Evolutionary conservation across 1,140 invertebrate species (phyloP).

Genomic region (Frieseomelitta varia): DNA sequence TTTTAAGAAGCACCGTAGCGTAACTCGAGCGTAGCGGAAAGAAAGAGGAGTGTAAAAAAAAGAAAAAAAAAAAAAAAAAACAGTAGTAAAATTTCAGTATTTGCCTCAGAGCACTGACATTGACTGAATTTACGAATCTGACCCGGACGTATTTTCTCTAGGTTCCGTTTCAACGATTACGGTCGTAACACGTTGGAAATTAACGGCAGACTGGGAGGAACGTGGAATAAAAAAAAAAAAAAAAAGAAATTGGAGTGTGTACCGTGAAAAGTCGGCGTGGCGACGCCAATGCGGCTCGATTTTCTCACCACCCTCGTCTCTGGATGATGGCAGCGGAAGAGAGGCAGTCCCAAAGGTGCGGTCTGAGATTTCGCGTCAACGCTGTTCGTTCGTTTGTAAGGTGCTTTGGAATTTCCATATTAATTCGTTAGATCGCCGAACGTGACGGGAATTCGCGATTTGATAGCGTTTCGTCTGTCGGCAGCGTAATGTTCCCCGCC

Average conservation of each 20-base stretch:
- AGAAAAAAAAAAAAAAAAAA: background rate
- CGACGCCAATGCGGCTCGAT: conserved; percentile 62
- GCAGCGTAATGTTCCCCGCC: too few species aligned
- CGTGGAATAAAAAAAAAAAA: background rate
- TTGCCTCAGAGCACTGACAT: too few species aligned
- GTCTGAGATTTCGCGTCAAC: conserved; percentile 64
- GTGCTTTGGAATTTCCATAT: conserved; percentile 75
- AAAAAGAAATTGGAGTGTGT: background rate
- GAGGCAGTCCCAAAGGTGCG: conserved; percentile 45
- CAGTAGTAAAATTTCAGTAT: background rate
- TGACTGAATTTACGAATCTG: too few species aligned
- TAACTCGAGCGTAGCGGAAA: background rate
- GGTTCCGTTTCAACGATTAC: too few species aligned
- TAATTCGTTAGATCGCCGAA: conserved; percentile 74
- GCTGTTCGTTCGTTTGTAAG: conserved; percentile 64
- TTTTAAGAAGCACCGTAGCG: too few species aligned
- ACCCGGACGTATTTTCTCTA: too few species aligned
- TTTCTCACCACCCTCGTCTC: conserved; percentile 23
- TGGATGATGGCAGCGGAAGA: background rate
- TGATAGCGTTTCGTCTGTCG: too few species aligned
- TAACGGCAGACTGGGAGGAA: rapidly evolving
- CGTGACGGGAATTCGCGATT: conserved; percentile 73
- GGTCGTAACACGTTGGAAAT: background rate
- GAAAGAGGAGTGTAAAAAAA: too few species aligned
- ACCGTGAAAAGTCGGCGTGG: background rate